Base-by-base conservation (phyloP, 2,888 invertebrate genomes). In the Seladonia tumulorum region DNA sequence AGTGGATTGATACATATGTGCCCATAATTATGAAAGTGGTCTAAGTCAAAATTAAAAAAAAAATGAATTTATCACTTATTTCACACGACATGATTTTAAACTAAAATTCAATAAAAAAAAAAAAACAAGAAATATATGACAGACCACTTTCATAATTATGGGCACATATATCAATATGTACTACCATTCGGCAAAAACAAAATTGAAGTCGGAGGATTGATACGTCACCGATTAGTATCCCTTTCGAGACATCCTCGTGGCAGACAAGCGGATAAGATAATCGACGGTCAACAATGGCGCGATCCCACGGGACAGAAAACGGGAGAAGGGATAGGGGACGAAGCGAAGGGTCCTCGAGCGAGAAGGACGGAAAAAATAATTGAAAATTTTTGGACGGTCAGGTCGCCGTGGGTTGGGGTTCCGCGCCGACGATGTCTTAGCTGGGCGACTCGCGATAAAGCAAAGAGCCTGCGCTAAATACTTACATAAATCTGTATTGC, bases 401-500 rank as follows among this genome's bases (percentile, higher is more conserved):
- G 85, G 57, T 45, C 66, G 35, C 63, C 18, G 63, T 47, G 73
- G 87, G 68, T 57, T 49, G 82, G 79, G 79, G 80, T 71, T 60
- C 63, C 25, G 39, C 74, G 78, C 29, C 83, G 83, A 83, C 91
- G 90, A 90, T 90, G 94, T 92, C 93, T 93, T 93, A 93, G 94
- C 94, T 95, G 94, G 94, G 90, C 93, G 93, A 92, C 91, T 93
- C 92, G 94, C 94, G 95, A 95, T 95, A 95, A 95, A 95, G 95
- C 94, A 94, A 94, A 93, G 94, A 94, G 94, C 94, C 93, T 86
- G 94, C 90, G 94, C 94, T 95, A 95, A 95, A 95, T 95, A 95
- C 95, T 95, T 94, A 95, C 95, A 95, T 95, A 95, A 95, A 95
- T 95, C 95, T 95, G 95, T 95, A 95, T 95, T 95, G 95, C 95